Evolutionary conservation across 2,888 invertebrate genomes (phyloP), one percentile per base, ranked within the genome.

Genomic region (Polymixis flavicincta): DNA sequence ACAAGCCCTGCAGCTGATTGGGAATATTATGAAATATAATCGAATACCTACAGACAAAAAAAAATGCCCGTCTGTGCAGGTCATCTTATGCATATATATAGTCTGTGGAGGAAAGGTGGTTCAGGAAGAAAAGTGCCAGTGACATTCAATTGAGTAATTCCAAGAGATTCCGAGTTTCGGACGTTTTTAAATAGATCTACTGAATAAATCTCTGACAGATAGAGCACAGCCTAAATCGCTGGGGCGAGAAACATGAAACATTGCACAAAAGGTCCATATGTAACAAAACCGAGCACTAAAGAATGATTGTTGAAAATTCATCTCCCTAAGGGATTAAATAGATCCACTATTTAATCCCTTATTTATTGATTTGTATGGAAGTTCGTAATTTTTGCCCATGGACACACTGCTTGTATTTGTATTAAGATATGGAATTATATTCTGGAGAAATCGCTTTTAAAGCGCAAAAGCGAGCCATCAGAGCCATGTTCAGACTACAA

Each of bases 11-110:
- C 48, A n/a, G 61, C 17, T 17, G 52, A 42, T 55, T 50, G 54
- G 5, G 19, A 48, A 25, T 42, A 75, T 28, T 28, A 54, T 67
- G 28, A 19, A 28, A 64, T 63, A 19, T 57, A n/a, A 57, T 64
- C 42, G n/a, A n/a, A n/a, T n/a, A 61, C 37, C 3, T n/a, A 22
- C 45, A 25, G 25, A 57, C 22, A 52, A 71, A 19, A 76, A 54
- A 55, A 45, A 28, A 52, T 37, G 19, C 17, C n/a, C 28, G n/a
- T 28, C 42, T 28, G 42, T n/a, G n/a, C 13, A 55, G n/a, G 19
- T 55, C 45, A 19, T 28, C 7, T 60, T 55, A 28, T 59, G 13
- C 19, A n/a, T 32, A n/a, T 52, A 52, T 66, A 11, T 22, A 54
- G 9, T 28, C 14, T 76, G 48, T n/a, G 14, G 28, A 50, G 17